Evolutionary conservation across 2,888 invertebrate genomes (phyloP).

Genomic region (Pheosia gnoma): DNA sequence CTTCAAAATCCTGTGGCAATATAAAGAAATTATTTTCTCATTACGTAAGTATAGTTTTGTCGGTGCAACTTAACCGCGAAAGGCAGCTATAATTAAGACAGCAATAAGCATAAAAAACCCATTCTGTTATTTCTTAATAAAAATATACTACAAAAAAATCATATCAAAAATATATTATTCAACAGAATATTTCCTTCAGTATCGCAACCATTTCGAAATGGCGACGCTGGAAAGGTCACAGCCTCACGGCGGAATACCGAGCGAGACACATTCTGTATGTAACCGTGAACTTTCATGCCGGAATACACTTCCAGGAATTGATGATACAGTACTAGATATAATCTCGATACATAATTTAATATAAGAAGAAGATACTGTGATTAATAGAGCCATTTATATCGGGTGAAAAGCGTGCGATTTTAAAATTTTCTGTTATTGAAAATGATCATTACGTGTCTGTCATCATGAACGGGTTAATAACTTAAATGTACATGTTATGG

Average conservation of each 20-base stretch:
- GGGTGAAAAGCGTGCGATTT: background rate
- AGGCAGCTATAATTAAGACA: no score
- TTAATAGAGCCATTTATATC: background rate
- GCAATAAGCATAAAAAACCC: no score
- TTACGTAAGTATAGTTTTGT: no score
- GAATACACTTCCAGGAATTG: constrained; percentile 16
- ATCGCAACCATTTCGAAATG: constrained; percentile 37
- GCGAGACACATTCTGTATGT: constrained; percentile 45
- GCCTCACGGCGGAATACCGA: constrained; percentile 26
- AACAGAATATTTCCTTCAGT: constrained; percentile 1
- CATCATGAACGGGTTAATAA: no score
- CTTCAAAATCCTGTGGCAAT: no score
- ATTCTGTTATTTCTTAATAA: background rate
- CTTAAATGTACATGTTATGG: no score
- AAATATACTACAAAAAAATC: background rate
- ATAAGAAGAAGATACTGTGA: background rate
- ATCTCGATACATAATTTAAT: constrained; percentile 1
- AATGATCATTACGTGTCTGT: no score
- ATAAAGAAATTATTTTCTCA: no score
- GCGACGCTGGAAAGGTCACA: constrained; percentile 50
- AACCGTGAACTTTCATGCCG: constrained; percentile 46
- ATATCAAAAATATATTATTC: background rate
- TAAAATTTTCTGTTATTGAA: no score
- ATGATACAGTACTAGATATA: constrained; percentile 7
- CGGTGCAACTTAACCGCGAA: no score